These are phyloP conservation scores for Chelonia mydas DNA, from an alignment of 2,797 vertebrate species.

Conservation along the genomic window DNA sequence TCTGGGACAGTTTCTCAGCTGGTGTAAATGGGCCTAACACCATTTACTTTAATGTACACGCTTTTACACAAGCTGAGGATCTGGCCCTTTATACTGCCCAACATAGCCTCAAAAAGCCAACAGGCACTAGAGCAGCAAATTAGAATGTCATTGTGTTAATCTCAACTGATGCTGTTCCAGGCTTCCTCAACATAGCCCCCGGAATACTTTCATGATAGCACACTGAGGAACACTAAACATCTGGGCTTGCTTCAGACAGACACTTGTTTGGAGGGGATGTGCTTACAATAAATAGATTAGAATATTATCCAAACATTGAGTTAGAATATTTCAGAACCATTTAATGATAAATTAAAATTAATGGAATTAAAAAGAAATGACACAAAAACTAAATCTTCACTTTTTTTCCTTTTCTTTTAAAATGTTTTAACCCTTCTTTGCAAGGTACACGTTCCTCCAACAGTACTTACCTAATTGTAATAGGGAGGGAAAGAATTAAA, in stretches of 20 bases:
- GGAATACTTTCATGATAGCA: not conserved
- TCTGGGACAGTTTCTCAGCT: not conserved
- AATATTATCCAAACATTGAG: not conserved
- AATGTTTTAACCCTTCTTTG: not conserved
- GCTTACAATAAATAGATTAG: not conserved
- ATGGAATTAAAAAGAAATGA: not conserved
- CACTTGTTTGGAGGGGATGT: not conserved
- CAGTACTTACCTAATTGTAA: not conserved
- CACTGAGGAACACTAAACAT: not conserved
- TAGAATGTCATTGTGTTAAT: accelerated
- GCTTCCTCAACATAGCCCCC: accelerated
- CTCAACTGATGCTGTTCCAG: not conserved
- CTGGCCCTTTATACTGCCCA: not conserved
- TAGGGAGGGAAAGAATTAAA: not conserved
- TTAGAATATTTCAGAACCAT: too few species aligned
- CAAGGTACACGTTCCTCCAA: not conserved
- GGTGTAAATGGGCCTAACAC: not conserved
- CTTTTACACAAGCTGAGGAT: not conserved
- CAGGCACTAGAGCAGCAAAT: not conserved
- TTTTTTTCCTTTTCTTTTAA: not conserved
- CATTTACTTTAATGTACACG: not conserved
- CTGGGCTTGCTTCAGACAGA: accelerated
- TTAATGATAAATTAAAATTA: not conserved
- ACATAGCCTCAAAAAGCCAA: not conserved
- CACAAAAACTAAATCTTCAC: not conserved